phyloP scores from a whole-genome alignment of 2,797 vertebrate genomes.

The Todus mexicanus region DNA sequence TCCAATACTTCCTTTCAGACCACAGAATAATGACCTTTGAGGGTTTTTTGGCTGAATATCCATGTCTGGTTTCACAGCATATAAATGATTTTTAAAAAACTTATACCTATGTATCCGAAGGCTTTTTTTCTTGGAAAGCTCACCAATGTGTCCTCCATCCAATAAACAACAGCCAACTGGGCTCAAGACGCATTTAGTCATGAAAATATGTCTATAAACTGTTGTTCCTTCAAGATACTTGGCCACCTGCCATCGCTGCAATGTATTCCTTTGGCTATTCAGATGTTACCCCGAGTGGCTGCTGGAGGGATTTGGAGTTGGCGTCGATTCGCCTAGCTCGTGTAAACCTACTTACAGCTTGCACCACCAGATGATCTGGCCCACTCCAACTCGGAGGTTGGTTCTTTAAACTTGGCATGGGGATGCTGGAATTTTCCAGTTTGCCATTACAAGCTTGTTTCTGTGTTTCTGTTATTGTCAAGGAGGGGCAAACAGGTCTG shows the following conservation, averaged over 20 bases:
- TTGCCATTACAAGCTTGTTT: not conserved
- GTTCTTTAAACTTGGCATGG: not conserved
- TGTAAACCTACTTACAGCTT: not conserved
- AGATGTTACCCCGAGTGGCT: not conserved
- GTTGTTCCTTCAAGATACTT: not conserved
- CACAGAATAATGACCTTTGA: not conserved
- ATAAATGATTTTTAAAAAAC: not conserved
- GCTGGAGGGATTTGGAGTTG: not conserved
- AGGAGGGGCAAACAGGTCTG: constrained; percentile 47
- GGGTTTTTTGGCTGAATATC: not conserved
- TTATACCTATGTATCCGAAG: not conserved
- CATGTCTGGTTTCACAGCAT: not conserved
- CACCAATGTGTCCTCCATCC: not conserved
- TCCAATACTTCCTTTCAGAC: not conserved
- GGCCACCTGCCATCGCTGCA: not conserved
- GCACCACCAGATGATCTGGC: not conserved
- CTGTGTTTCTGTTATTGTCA: not conserved
- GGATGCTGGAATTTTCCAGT: constrained; percentile 35
- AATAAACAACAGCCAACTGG: not conserved
- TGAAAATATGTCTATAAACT: not conserved
- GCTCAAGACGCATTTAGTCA: not conserved
- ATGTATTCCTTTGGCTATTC: not conserved
- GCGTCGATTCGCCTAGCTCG: accelerated
- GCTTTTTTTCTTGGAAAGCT: not conserved
- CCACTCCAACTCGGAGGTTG: accelerated